Percentiles rank a stretch among this genome's conserved stretches.
Conservation (phyloP, 23 tunicate genomes). For the Trididemnum nubilum region DNA sequence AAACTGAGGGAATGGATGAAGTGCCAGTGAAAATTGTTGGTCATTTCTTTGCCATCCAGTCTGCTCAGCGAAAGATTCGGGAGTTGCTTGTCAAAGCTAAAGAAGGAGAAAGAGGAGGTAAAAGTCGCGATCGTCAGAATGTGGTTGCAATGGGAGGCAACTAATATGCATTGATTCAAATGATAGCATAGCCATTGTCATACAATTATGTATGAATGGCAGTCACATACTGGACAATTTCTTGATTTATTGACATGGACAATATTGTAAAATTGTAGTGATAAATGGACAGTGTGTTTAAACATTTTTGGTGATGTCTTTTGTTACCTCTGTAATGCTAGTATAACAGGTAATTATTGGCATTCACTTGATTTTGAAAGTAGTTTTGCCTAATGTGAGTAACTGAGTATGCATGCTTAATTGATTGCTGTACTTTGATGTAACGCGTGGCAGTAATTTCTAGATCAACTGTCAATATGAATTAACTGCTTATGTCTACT, state of each 20-base stretch:
- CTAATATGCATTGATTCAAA: too few species aligned
- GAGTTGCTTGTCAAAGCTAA: slow-evolving; percentile 67
- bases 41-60: slow-evolving; percentile 93
- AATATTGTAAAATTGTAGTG: neutral
- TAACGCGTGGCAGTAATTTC: too few species aligned
- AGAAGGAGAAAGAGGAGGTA: slow-evolving; percentile 60
- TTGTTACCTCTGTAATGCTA: too few species aligned
- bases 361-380: neutral
- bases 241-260: neutral
- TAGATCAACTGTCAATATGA: neutral
- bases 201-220: too few species aligned
- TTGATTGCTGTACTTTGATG: neutral
- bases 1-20: slow-evolving; percentile 88
- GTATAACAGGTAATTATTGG: too few species aligned
- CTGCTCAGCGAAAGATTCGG: slow-evolving; percentile 95
- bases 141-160: too few species aligned
- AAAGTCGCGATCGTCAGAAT: slow-evolving; percentile 13
- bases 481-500: neutral
- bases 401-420: neutral
- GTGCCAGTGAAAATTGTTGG: slow-evolving; percentile 95
- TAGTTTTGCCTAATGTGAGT: neutral
- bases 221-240: neutral
- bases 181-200: too few species aligned
- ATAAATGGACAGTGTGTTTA: neutral
- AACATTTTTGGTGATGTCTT: too few species aligned